Evolutionary conservation across 1,140 invertebrate species (phyloP), one percentile per base, ranked within the genome.

Genomic region (Asobara japonica): DNA sequence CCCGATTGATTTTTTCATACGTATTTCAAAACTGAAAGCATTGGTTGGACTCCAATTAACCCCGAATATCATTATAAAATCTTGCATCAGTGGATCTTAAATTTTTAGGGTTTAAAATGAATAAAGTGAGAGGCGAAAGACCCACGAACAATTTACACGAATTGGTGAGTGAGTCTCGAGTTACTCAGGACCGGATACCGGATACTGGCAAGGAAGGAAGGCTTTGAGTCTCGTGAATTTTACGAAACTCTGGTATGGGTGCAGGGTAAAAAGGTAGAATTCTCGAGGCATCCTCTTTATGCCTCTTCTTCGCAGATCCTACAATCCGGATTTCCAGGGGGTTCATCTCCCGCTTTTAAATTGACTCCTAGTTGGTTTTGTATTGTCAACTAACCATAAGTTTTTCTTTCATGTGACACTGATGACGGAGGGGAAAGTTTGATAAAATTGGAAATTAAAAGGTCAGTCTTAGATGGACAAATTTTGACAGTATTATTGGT

Each of bases 321-420:
- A 81, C 79, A 79, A 80, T 56, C 82, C 82, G 84, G 84, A 84
- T 84, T 85, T 85, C 84, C 84, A 83, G 78, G 77, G 71, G 80
- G 79, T 45, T 7, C 78, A 76, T 72, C 74, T 73, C 79, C 73
- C 75, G 51, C 13, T 45, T 73, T 72, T 76, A 82, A 83, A 85
- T 85, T 85, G 82, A 85, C 84, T 84, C 76, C 68, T 76, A 72
- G 79, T 78, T 80, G 84, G 84, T 81, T 84, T 85, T 83, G 83
- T 84, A 82, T 83, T 83, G 80, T 84, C 78, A 56, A 10, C 22
- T 18, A 56, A 56, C 51, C 22, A 56, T 56, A 22, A 56, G 4
- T 3, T 25, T 22, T 56, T 56, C 8, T 45, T 16, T 7, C n/a
- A 45, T 11, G 31, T 4, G 5, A n/a, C n/a, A n/a, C n/a, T n/a